Evolutionary conservation across 2,797 vertebrate species (phyloP).

Genomic region (Scomberomorus guttatus): DNA sequence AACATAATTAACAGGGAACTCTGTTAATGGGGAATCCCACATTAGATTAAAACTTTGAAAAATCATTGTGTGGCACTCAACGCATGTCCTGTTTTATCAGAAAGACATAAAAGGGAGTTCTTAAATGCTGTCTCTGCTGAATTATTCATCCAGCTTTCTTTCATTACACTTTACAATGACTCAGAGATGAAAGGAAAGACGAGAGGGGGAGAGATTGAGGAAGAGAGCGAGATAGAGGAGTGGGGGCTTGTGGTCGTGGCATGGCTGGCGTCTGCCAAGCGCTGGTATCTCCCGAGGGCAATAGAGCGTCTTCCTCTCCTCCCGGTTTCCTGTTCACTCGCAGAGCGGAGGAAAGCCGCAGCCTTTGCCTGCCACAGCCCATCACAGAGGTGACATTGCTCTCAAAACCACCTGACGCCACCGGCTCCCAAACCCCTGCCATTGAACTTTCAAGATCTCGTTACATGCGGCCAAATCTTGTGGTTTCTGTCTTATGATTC

Average conservation of each 20-base stretch:
- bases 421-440: not conserved
- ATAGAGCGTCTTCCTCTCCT: constrained; percentile 50
- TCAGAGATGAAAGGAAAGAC: constrained; percentile 82
- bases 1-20: constrained; percentile 48
- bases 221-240: constrained; percentile 37
- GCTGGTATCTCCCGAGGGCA: constrained; percentile 66
- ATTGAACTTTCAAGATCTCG: constrained; percentile 9
- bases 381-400: constrained; percentile 51
- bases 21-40: constrained; percentile 61
- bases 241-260: constrained; percentile 65
- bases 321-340: constrained; percentile 59
- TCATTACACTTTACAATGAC: constrained; percentile 80
- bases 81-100: constrained; percentile 55
- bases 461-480: not conserved
- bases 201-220: constrained; percentile 56
- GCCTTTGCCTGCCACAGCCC: constrained; percentile 12
- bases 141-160: constrained; percentile 84
- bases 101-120: constrained; percentile 67
- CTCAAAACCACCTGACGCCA: not conserved
- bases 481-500: constrained; percentile 25
- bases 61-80: constrained; percentile 37
- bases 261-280: constrained; percentile 65
- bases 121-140: constrained; percentile 71
- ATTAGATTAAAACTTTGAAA: constrained; percentile 26
- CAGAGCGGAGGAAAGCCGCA: constrained; percentile 30